Evolutionary conservation across 2,113 vertebrate genomes (phyloP), one percentile per base, ranked within the genome.

Genomic region (Spermophilus dauricus): DNA sequence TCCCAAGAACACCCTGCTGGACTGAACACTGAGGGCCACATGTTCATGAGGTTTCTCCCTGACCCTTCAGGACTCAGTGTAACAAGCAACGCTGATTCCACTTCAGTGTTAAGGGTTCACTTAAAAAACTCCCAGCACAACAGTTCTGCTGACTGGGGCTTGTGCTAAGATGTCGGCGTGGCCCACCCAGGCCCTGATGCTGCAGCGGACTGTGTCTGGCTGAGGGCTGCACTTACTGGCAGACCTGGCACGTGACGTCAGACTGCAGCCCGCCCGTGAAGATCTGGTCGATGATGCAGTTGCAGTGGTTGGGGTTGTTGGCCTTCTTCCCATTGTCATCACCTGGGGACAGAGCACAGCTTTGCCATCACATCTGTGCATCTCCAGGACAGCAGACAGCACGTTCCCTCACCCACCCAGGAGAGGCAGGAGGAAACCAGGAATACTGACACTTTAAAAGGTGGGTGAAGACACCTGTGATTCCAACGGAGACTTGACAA

Each of bases 261-360:
- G 99, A 99, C 99, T 99, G 99, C 98, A 99, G 99, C 97, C 99
- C 99, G 0, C 99, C 99, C 0, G 99, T 99, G 98, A 99, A 99
- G 98, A 99, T 99, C 99, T 99, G 99, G 99, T 99, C 99, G 96
- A 99, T 99, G 98, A 99, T 99, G 98, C 99, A 99, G 99, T 99
- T 99, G 99, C 99, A 99, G 99, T 99, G 99, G 99, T 99, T 99
- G 98, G 99, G 99, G 98, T 99, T 99, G 99, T 99, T 99, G 99
- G 99, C 99, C 99, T 99, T 99, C 98, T 99, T 99, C 93, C 99
- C 99, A 11, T 99, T 99, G 98, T 99, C 99, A 4, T 99, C 99
- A 98, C 99, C 99, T 99, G 97, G 34, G 56, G 89, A 73, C 0
- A 92, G 89, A 98, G 4, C 17, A 10, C 0, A 8, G 69, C 28